Conservation (phyloP, 1,140 invertebrate genomes). For the Atopsyche davidsoni region DNA sequence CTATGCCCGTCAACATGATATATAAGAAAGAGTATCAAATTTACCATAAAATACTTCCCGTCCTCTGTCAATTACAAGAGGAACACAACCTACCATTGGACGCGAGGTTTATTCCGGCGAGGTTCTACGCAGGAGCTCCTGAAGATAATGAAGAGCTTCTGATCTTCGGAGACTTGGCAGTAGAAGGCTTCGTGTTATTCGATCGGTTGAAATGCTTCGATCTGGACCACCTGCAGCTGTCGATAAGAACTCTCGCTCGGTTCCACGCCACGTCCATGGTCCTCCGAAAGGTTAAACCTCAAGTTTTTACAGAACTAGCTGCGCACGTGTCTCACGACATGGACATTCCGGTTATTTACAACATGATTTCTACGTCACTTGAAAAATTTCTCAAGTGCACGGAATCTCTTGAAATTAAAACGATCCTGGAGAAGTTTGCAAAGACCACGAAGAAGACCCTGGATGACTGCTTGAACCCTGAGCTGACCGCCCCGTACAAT, state of each 20-base stretch:
- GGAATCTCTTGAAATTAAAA: neutral
- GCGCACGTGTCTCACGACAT: no score
- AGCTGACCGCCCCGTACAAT: neutral
- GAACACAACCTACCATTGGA: neutral
- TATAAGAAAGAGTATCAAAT: slow-evolving; percentile 6
- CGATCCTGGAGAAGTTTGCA: neutral
- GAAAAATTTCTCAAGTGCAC: neutral
- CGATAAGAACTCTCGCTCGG: slow-evolving; percentile 35
- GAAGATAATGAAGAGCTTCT: slow-evolving; percentile 30
- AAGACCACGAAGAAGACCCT: no score
- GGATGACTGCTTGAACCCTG: neutral
- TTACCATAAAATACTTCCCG: slow-evolving; percentile 1
- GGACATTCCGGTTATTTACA: neutral
- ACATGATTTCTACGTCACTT: neutral
- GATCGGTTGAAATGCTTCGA: slow-evolving; percentile 34
- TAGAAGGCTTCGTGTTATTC: slow-evolving; percentile 34
- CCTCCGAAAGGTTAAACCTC: slow-evolving; percentile 32
- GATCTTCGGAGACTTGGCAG: slow-evolving; percentile 38
- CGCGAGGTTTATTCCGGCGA: slow-evolving; percentile 21
- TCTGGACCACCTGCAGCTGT: slow-evolving; percentile 33
- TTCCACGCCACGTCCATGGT: slow-evolving; percentile 40
- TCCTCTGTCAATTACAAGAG: slow-evolving; percentile 2
- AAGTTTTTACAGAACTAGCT: neutral
- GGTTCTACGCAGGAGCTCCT: slow-evolving; percentile 29
- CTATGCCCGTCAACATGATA: neutral